These are phyloP conservation scores for Manacus vitellinus DNA, from an alignment of 2,113 vertebrate genomes.

Conservation along the genomic window DNA sequence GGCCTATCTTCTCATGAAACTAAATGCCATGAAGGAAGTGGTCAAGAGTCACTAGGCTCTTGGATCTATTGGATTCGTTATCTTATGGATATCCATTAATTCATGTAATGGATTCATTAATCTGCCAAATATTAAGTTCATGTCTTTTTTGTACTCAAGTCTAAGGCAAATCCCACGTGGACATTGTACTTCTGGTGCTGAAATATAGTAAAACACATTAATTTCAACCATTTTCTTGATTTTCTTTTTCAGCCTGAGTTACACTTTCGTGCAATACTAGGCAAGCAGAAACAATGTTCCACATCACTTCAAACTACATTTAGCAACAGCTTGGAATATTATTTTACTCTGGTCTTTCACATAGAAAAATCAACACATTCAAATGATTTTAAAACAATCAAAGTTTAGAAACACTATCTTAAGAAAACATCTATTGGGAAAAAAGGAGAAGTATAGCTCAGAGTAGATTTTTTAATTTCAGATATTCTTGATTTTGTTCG, in stretches of 20 bases:
- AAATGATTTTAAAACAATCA: neutral
- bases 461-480: neutral
- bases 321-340: neutral
- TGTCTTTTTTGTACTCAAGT: neutral
- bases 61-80: neutral
- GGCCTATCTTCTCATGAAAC: neutral
- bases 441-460: neutral
- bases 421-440: neutral
- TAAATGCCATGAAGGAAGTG: neutral
- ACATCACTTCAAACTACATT: neutral
- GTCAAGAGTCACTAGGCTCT: neutral
- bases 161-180: neutral
- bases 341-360: neutral
- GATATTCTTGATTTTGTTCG: neutral
- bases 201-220: neutral
- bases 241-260: neutral
- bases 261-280: neutral
- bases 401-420: neutral
- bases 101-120: neutral
- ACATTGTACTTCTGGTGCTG: neutral
- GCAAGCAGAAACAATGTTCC: neutral
- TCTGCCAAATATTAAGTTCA: neutral
- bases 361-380: neutral
- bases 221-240: neutral
- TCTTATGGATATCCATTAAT: neutral